Evolutionary conservation across 2,113 vertebrate species (phyloP), one percentile per base, ranked within the genome.

Genomic region (Podiceps cristatus): DNA sequence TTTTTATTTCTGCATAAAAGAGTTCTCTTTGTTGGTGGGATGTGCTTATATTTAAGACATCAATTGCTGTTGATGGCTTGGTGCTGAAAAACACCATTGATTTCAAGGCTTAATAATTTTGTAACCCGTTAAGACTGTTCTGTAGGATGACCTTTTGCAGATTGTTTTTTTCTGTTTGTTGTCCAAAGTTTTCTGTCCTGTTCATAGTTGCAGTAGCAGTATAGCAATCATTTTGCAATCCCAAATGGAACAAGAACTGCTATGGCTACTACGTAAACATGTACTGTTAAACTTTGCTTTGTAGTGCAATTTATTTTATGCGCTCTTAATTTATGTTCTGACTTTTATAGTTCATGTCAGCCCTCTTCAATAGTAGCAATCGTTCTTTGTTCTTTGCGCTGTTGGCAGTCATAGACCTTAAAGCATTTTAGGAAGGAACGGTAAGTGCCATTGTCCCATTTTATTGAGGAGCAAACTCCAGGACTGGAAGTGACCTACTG

Each of bases 371-470:
- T 35, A 74, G 60, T 28, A 75, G 47, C 1, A 1, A 17, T 74
- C 33, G 8, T 72, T 84, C 79, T 95, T 91, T 73, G 42, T 72
- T 92, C 58, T 90, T 81, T 81, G 44, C 29, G 3, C 47, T 82
- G 29, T 56, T 95, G 91, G 60, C 80, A 91, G 63, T 29, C 44
- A 31, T 22, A 63, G 79, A 40, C 35, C 24, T 86, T 42, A 84
- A 84, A 72, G 52, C 47, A 49, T 80, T 92, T 86, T 29, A 66
- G 11, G 2, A 89, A 89, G 72, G 55, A 89, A 75, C 0, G 20
- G 64, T 95, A 96, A 97, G 86, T 88, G 85, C 66, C 50, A 31
- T 76, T 73, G 23, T 68, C 37, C 18, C n/a, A 7, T 86, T 92
- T 79, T 79, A 82, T 20, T 60, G 83, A 81, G 40, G 35, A 88